Conservation (phyloP, 2,888 invertebrate genomes). For the Xanthia icteritia region DNA sequence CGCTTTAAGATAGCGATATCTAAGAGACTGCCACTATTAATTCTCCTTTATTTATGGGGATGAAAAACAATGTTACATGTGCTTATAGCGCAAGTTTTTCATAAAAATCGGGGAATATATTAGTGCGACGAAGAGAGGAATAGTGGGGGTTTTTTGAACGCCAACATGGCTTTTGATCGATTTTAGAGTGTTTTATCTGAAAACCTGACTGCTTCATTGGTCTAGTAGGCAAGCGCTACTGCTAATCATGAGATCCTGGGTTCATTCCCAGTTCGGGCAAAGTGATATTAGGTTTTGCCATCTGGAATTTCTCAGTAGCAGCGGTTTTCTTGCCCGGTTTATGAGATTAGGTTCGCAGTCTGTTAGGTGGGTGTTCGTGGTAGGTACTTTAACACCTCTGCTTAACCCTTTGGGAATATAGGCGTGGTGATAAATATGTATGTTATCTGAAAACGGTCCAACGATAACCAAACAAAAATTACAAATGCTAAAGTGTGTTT, state of each 20-base stretch:
- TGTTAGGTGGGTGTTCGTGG: too few relatives aligned
- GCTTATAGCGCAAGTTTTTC: not conserved
- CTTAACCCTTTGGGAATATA: too few relatives aligned
- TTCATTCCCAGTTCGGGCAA: too few relatives aligned
- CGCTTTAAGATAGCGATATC: constrained; percentile 39
- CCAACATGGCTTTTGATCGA: not conserved
- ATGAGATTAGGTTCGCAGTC: too few relatives aligned
- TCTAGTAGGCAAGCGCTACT: not conserved
- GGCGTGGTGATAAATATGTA: too few relatives aligned
- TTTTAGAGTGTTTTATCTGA: not conserved
- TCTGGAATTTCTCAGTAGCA: too few relatives aligned
- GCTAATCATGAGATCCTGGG: too few relatives aligned
- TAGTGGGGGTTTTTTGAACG: too few relatives aligned
- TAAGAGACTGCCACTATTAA: constrained; percentile 47
- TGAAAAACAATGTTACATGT: constrained; percentile 37
- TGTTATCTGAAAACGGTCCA: not conserved
- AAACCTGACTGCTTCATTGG: not conserved
- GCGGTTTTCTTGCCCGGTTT: too few relatives aligned
- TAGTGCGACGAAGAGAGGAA: not conserved
- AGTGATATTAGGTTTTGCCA: too few relatives aligned
- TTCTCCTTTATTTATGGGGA: constrained; percentile 47
- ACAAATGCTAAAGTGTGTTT: not conserved
- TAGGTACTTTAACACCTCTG: too few relatives aligned
- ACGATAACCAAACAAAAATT: not conserved
- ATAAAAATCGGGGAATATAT: not conserved